Conservation (phyloP, 2,113 vertebrate genomes). For the Mystacornis crossleyi region DNA sequence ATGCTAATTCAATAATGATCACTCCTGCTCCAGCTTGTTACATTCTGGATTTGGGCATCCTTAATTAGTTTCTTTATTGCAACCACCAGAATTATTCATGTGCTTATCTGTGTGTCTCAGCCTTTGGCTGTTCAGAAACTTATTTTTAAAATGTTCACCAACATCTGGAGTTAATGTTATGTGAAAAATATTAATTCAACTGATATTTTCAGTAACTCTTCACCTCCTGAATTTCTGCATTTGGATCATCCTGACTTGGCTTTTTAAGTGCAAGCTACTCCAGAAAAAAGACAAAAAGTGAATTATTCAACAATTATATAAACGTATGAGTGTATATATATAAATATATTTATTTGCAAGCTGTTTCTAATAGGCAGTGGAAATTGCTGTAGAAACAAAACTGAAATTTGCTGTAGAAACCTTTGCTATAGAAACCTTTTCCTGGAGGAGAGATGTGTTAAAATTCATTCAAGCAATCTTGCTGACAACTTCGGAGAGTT, state of each 20-base stretch:
- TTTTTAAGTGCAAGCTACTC: not conserved
- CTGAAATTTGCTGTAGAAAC: not conserved
- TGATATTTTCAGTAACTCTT: not conserved
- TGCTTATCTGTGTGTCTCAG: not conserved
- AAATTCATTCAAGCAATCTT: slow-evolving; percentile 12
- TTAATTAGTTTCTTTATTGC: not conserved
- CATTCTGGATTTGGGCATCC: not conserved
- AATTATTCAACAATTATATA: not conserved
- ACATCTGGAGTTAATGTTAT: not conserved
- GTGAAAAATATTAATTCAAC: not conserved
- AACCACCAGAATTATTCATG: not conserved
- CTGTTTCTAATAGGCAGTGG: not conserved
- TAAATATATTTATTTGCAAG: not conserved
- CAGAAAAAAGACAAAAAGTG: not conserved
- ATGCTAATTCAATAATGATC: not conserved
- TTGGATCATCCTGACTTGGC: not conserved
- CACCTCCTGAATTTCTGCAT: not conserved
- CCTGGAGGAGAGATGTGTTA: not conserved
- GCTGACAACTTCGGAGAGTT: slow-evolving; percentile 13
- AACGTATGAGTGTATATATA: not conserved
- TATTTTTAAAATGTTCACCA: not conserved
- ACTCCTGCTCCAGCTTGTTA: not conserved
- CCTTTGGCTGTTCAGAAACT: not conserved
- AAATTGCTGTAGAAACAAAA: not conserved
- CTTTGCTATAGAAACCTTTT: not conserved